Evolutionary conservation across 2,888 invertebrate genomes (phyloP), one percentile per base, ranked within the genome.

Genomic region (Sturmia bella): DNA sequence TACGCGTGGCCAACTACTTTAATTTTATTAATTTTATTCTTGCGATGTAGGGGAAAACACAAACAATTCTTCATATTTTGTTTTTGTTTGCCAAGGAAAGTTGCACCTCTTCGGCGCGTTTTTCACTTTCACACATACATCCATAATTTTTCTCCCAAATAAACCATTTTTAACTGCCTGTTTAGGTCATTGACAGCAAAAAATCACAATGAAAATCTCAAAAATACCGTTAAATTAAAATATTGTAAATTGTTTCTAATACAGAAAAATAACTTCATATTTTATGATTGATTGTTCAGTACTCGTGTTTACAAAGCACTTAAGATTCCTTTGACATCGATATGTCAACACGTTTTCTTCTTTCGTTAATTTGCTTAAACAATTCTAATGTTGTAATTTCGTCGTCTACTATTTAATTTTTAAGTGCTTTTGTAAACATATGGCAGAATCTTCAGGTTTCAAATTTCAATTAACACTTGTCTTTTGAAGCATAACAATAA

Each of bases 381-480:
- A 48, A 48, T 48, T 63, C 32, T 11, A 64, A 48, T 64, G 37
- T 45, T 74, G 48, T 37, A 54, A 43, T 17, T 64, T 54, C 24
- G 54, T 74, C 48, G 19, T 17, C 27, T 66, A 27, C 9, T 54
- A 48, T 37, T 64, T 48, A 39, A 56, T 19, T 45, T 66, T 57
- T 32, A 73, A 73, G 63, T 52, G 72, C 61, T 72, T 43, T 72
- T 52, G 61, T 41, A 32, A 70, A 57, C 12, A 57, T 15, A 41
- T 17, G 19, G 7, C n/a, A 32, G 50, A 37, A 70, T 39, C 5
- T 69, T 37, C 21, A 27, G 48, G 74, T 66, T 66, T 74, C 64
- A 57, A 57, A 64, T 74, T 57, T 64, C 74, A 66, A 74, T 74
- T 74, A 74, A 64, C 73, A 64, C 73, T 64, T 64, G 74, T 56